phyloP scores from a whole-genome alignment of 1,140 invertebrate species.

The Hestina assimilis region DNA sequence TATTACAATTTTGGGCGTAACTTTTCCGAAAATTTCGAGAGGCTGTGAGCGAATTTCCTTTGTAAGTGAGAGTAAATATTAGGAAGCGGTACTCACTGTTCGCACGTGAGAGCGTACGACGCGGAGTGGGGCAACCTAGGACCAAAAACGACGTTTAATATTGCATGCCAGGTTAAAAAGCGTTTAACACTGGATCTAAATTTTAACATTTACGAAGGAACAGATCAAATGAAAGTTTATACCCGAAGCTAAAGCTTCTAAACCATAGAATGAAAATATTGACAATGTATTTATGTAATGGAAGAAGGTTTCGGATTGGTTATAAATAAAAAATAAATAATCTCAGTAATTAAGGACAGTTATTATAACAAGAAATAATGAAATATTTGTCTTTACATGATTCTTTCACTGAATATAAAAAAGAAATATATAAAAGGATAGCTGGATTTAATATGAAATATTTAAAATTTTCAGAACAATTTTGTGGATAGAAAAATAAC shows the following conservation, averaged over 20 bases:
- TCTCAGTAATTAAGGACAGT: no score
- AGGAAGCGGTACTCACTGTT: slow-evolving; percentile 76
- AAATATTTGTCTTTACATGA: no score
- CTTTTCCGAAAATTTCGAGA: no score
- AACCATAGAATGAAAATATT: no score
- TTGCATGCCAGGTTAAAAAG: slow-evolving; percentile 73
- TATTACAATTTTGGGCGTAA: no score
- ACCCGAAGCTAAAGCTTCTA: no score
- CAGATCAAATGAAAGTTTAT: no score
- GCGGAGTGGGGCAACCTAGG: slow-evolving; percentile 74
- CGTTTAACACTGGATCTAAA: slow-evolving; percentile 25
- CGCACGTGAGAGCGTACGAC: slow-evolving; percentile 74
- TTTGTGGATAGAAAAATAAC: background rate
- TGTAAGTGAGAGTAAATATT: slow-evolving; percentile 44
- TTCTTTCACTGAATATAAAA: no score
- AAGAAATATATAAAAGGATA: background rate
- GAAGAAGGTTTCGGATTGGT: no score
- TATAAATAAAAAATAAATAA: no score
- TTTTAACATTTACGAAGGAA: background rate
- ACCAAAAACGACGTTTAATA: slow-evolving; percentile 69
- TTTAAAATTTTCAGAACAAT: background rate
- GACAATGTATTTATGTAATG: no score
- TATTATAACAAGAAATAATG: no score
- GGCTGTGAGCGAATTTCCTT: slow-evolving; percentile 23
- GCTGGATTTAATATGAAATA: background rate